phyloP scores from a whole-genome alignment of 1,140 invertebrate species.

The Apis dorsata region DNA sequence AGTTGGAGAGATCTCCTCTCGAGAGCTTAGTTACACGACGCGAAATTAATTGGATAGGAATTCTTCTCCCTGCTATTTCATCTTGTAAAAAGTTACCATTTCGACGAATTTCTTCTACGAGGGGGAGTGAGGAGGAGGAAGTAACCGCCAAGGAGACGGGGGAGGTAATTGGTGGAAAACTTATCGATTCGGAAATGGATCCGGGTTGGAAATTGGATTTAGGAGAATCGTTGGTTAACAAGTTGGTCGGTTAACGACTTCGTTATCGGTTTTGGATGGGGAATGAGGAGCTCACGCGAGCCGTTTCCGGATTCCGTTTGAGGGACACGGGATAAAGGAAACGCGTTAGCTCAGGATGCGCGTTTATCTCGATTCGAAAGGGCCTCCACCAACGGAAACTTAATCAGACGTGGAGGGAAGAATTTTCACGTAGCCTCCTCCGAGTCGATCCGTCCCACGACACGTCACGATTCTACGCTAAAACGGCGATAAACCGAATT shows the following conservation, averaged over 20 bases:
- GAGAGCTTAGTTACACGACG: no score
- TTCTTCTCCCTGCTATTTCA: no score
- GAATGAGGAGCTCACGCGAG: not conserved
- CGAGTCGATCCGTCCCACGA: no score
- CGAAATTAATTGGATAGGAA: no score
- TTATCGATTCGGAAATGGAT: constrained; percentile 1
- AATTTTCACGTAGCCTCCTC: not conserved
- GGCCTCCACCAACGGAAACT: not conserved
- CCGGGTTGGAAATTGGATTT: constrained; percentile 8
- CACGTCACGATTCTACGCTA: no score
- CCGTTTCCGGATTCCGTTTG: not conserved
- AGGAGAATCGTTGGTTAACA: not conserved
- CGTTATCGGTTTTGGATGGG: constrained; percentile 2
- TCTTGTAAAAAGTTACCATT: no score
- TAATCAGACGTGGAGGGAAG: constrained; percentile 17
- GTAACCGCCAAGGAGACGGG: not conserved
- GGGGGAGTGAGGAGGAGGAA: not conserved
- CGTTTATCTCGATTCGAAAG: constrained; percentile 40
- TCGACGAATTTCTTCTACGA: no score
- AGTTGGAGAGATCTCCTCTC: no score
- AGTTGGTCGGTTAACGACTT: constrained; percentile 23
- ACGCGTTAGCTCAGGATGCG: constrained; percentile 26
- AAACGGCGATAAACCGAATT: no score
- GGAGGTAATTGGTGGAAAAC: not conserved
- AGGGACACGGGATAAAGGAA: constrained; percentile 33